phyloP scores from a whole-genome alignment of 1,140 invertebrate species.

The Aphis craccivora region DNA sequence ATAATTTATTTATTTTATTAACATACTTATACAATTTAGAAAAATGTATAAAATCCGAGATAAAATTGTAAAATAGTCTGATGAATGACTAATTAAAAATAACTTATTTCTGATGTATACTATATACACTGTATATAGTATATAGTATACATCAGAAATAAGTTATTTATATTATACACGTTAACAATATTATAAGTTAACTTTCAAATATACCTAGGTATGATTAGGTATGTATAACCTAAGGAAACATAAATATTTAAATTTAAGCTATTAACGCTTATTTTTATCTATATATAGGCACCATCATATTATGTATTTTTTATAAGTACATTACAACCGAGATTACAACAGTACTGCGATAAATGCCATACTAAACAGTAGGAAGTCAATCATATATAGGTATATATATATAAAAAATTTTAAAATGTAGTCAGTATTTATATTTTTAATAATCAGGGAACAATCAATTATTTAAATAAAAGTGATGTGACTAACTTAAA shows the following conservation, averaged over 20 bases:
- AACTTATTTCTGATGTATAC: no score
- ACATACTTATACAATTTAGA: no score
- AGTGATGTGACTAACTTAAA: background rate
- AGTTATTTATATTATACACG: no score
- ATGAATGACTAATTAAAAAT: no score
- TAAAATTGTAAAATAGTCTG: no score
- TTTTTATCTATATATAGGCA: background rate
- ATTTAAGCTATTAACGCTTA: background rate
- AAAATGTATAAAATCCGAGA: no score
- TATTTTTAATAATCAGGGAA: background rate
- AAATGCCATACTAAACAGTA: background rate
- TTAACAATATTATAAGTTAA: no score
- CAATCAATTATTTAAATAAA: constrained; percentile 1
- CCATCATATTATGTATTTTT: background rate
- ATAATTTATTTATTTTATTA: no score
- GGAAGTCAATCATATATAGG: background rate
- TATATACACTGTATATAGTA: no score
- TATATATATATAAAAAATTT: background rate
- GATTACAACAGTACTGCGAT: background rate
- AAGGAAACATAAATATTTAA: background rate
- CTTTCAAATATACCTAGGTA: no score
- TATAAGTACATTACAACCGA: background rate
- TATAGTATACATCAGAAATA: no score
- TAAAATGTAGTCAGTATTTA: background rate
- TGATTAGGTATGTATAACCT: background rate